Conservation (phyloP, 2,888 invertebrate genomes). For the Pterostichus madidus region DNA sequence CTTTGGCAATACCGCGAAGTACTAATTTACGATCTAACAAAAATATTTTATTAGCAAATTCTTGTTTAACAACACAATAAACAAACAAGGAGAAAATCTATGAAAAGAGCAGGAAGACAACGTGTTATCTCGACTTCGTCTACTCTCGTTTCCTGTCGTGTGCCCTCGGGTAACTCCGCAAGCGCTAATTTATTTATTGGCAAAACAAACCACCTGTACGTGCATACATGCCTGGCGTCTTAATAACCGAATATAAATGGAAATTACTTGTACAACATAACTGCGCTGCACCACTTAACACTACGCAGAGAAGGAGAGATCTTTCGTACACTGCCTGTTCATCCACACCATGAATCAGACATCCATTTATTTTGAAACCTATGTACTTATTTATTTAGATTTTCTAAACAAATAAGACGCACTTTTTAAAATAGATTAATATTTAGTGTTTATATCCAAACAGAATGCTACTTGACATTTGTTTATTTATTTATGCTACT, state of each 20-base stretch:
- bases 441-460: too few species aligned
- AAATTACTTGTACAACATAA: constrained; percentile 56
- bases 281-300: constrained; percentile 19
- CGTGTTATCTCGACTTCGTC: background rate
- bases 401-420: too few species aligned
- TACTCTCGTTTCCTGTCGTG: constrained; percentile 19
- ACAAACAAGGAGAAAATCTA: constrained; percentile 29
- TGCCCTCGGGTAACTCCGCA: constrained; percentile 31
- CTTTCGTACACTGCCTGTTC: background rate
- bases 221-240: constrained; percentile 40
- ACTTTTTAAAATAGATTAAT: too few species aligned
- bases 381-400: too few species aligned
- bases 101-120: constrained; percentile 19
- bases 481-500: too few species aligned
- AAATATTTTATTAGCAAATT: constrained; percentile 53
- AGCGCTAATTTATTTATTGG: constrained; percentile 64
- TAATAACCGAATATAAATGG: constrained; percentile 66
- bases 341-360: background rate
- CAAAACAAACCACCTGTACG: constrained; percentile 63
- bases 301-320: background rate
- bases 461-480: too few species aligned
- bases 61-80: constrained; percentile 44
- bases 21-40: constrained; percentile 50
- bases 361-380: too few species aligned
- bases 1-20: constrained; percentile 10